Evolutionary conservation across 2,888 invertebrate species (phyloP).

Genomic region (Patella pellucida): DNA sequence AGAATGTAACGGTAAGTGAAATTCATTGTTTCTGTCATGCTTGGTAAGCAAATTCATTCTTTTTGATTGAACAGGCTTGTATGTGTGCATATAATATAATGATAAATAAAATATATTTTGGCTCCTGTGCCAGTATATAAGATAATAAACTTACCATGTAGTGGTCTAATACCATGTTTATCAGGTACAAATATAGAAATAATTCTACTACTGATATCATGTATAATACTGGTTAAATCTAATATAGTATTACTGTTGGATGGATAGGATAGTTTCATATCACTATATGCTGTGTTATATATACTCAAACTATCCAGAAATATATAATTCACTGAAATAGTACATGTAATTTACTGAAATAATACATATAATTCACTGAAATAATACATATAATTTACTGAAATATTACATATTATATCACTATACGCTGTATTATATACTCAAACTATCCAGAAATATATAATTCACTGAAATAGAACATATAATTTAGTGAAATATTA

Average conservation of each 20-base stretch:
- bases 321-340: slow-evolving; percentile 63
- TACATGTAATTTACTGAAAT: background rate
- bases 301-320: slow-evolving; percentile 58
- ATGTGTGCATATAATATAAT: too few species aligned
- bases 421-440: slow-evolving; percentile 42
- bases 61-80: too few species aligned
- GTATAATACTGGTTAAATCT: slow-evolving; percentile 26
- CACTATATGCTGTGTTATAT: slow-evolving; percentile 40
- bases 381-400: background rate
- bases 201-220: slow-evolving; percentile 39
- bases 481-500: background rate
- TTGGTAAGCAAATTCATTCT: too few species aligned
- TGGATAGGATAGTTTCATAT: slow-evolving; percentile 46
- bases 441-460: slow-evolving; percentile 59
- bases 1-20: too few species aligned
- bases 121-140: background rate
- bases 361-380: background rate
- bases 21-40: too few species aligned
- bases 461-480: slow-evolving; percentile 60
- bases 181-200: slow-evolving; percentile 58
- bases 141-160: slow-evolving; percentile 53
- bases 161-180: slow-evolving; percentile 51
- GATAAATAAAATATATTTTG: too few species aligned
- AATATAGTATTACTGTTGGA: slow-evolving; percentile 28
- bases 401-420: too few species aligned